Conservation (phyloP, 1,140 invertebrate genomes). For the Bombus soroeensis region DNA sequence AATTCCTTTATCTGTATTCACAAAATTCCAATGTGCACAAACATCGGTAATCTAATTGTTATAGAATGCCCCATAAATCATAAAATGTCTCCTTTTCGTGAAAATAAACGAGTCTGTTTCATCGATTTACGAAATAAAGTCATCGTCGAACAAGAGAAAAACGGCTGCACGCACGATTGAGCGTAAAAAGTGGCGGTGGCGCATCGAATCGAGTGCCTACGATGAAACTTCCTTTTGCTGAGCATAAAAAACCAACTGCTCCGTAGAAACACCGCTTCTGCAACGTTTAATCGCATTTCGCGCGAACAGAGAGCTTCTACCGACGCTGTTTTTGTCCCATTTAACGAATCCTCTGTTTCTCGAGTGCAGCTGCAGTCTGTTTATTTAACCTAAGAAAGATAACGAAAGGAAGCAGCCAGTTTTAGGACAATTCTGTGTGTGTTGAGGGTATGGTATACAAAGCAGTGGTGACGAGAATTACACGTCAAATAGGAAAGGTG, state of each 20-base stretch:
- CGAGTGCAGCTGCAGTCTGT: neutral
- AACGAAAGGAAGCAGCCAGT: slow-evolving; percentile 5
- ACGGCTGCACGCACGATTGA: neutral
- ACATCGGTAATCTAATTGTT: no score
- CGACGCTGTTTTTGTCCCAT: neutral
- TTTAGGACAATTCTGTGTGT: neutral
- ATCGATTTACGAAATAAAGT: slow-evolving; percentile 2
- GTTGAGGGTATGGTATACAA: neutral
- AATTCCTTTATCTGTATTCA: no score
- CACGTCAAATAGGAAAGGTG: slow-evolving; percentile 71
- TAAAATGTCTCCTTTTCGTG: no score
- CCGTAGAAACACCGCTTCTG: neutral
- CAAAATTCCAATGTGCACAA: no score
- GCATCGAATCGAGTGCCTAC: neutral
- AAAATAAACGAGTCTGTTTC: neutral
- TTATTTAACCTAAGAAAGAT: slow-evolving; percentile 15
- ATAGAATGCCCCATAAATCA: no score
- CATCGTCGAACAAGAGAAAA: neutral
- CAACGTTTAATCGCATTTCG: slow-evolving; percentile 22
- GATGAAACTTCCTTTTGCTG: neutral
- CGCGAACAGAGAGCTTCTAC: neutral
- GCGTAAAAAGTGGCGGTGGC: neutral
- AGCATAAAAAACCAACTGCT: neutral
- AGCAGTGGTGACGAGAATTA: slow-evolving; percentile 70
- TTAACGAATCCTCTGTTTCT: slow-evolving; percentile 17